Conservation (phyloP, 2,113 vertebrate genomes). For the Stegostoma tigrinum region DNA sequence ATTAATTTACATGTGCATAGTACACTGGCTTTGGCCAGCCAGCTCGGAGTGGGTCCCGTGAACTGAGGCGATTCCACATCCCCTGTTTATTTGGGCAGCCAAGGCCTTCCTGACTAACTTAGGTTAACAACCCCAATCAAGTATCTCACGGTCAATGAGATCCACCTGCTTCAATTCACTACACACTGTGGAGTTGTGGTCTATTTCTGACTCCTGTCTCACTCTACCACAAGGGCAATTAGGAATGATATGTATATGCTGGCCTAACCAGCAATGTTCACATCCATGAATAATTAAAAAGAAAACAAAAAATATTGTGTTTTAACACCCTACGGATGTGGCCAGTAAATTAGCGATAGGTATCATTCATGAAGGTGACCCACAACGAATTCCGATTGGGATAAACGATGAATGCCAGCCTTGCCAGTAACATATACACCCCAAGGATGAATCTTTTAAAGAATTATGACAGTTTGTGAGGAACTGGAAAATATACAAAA, state of each 20-base stretch:
- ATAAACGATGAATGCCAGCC: neutral
- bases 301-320: neutral
- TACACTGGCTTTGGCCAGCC: too few relatives aligned
- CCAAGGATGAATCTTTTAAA: neutral
- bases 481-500: neutral
- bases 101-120: too few relatives aligned
- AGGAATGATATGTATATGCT: neutral
- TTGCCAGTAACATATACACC: neutral
- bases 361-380: neutral
- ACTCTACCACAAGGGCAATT: too few relatives aligned
- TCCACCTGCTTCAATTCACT: too few relatives aligned
- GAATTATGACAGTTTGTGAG: neutral
- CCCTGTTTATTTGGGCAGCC: too few relatives aligned
- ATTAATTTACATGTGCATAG: too few relatives aligned
- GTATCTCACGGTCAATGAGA: too few relatives aligned
- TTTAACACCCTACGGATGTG: neutral
- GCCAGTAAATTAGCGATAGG: neutral
- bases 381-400: neutral
- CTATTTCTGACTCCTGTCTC: too few relatives aligned
- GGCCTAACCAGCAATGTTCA: neutral
- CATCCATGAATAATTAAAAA: neutral
- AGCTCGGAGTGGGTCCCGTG: too few relatives aligned
- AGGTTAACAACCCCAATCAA: too few relatives aligned
- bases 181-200: too few relatives aligned
- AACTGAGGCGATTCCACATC: too few relatives aligned